phyloP scores from a whole-genome alignment of 2,888 invertebrate species.

The Acronicta alni region DNA sequence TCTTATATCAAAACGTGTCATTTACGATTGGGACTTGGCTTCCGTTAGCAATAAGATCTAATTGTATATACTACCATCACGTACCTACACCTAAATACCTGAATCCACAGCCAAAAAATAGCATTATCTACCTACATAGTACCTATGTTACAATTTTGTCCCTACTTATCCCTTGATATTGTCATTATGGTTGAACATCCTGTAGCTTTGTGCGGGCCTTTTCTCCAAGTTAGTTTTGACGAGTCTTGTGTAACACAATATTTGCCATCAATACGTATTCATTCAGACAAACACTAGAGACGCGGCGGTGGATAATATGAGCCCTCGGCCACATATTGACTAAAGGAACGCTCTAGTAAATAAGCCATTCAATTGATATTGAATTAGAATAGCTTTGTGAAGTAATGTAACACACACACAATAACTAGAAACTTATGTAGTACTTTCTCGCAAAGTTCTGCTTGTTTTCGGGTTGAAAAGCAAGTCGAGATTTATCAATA shows the following conservation, averaged over 20 bases:
- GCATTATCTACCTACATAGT: too few relatives aligned
- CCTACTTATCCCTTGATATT: slow-evolving; percentile 3
- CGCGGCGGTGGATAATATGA: slow-evolving; percentile 32
- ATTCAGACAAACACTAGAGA: slow-evolving; percentile 49
- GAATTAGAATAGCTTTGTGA: slow-evolving; percentile 32
- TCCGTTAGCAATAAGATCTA: too few relatives aligned
- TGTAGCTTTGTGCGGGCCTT: slow-evolving; percentile 12
- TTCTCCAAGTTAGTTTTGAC: slow-evolving; percentile 20
- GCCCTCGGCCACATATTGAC: slow-evolving; percentile 41
- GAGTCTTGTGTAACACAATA: slow-evolving; percentile 40
- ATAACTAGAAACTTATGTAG: slow-evolving; percentile 11
- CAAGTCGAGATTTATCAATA: too few relatives aligned
- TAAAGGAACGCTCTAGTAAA: slow-evolving; percentile 44
- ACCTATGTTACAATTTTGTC: slow-evolving; percentile 3
- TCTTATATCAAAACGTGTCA: too few relatives aligned
- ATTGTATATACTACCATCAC: too few relatives aligned
- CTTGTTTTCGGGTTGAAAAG: too few relatives aligned
- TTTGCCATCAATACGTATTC: slow-evolving; percentile 50
- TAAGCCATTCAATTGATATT: slow-evolving; percentile 38
- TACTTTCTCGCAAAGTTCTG: too few relatives aligned
- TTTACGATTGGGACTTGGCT: too few relatives aligned
- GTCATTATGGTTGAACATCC: slow-evolving; percentile 13
- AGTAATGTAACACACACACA: slow-evolving; percentile 21
- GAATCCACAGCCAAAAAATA: too few relatives aligned
- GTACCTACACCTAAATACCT: too few relatives aligned